phyloP scores from a whole-genome alignment of 2,888 invertebrate species.

The Agrotis ipsilon region DNA sequence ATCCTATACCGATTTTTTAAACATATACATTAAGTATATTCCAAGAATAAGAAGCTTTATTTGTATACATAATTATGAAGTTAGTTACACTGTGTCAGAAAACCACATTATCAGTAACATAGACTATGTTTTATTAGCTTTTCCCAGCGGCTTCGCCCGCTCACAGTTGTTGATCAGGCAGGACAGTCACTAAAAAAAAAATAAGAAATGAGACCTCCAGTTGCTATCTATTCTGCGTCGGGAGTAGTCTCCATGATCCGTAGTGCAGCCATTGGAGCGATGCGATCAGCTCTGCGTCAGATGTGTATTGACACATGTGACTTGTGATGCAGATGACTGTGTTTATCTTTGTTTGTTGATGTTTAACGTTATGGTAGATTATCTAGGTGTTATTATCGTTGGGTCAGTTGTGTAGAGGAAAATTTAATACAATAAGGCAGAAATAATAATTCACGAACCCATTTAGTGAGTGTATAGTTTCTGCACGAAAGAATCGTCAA shows the following conservation, averaged over 20 bases:
- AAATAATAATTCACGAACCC: neutral
- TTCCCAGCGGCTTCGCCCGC: no score
- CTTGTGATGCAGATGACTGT: constrained; percentile 16
- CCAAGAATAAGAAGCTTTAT: no score
- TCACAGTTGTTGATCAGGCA: no score
- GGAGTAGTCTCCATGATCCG: constrained; percentile 1
- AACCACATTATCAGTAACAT: no score
- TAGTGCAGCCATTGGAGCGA: constrained; percentile 16
- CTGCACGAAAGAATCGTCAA: no score
- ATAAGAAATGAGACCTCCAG: neutral
- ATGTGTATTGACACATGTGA: constrained; percentile 19
- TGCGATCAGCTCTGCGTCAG: constrained; percentile 27
- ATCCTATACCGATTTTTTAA: no score
- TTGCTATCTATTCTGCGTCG: neutral
- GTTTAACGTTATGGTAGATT: constrained; percentile 7
- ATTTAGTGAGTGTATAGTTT: neutral
- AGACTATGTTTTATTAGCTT: no score
- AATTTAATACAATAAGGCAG: neutral
- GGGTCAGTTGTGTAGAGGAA: neutral
- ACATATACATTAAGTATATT: no score
- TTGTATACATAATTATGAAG: no score
- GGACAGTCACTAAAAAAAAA: no score
- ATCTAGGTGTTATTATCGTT: neutral
- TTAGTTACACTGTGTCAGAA: no score
- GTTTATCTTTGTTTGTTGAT: constrained; percentile 29